Conservation (phyloP, 2,113 vertebrate species). For the Xyliphius kryptos region DNA sequence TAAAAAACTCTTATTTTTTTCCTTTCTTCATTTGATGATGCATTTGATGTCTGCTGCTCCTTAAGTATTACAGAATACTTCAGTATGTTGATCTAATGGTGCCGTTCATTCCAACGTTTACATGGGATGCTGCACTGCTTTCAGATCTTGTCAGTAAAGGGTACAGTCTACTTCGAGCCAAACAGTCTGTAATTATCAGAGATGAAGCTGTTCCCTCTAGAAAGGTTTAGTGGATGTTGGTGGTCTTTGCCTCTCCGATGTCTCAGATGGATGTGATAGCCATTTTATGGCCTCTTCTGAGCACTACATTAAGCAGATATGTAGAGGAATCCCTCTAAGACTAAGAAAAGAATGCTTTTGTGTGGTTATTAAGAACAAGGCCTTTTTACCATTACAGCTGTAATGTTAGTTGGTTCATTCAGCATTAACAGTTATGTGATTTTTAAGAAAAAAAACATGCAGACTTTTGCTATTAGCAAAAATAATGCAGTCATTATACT, state of each 20-base stretch:
- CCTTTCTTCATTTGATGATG: too few species aligned
- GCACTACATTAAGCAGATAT: slow-evolving; percentile 26
- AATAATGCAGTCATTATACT: too few species aligned
- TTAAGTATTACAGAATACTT: too few species aligned
- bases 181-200: slow-evolving; percentile 7
- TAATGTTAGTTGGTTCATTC: background rate
- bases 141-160: too few species aligned
- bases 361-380: background rate
- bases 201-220: slow-evolving; percentile 12
- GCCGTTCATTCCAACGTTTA: too few species aligned
- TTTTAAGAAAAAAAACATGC: background rate
- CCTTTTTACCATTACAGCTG: background rate
- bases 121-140: too few species aligned
- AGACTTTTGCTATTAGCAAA: too few species aligned
- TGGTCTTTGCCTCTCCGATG: slow-evolving; percentile 4
- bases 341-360: slow-evolving; percentile 13
- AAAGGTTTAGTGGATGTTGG: slow-evolving; percentile 3
- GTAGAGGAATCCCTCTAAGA: slow-evolving; percentile 1
- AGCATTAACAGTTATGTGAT: background rate
- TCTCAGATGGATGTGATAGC: slow-evolving; percentile 20
- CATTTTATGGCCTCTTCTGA: slow-evolving; percentile 25
- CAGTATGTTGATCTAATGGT: too few species aligned
- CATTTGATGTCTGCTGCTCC: too few species aligned
- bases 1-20: too few species aligned
- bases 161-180: background rate